These are phyloP conservation scores for Microtus pennsylvanicus DNA, from an alignment of 2,113 vertebrate species.

Conservation along the genomic window DNA sequence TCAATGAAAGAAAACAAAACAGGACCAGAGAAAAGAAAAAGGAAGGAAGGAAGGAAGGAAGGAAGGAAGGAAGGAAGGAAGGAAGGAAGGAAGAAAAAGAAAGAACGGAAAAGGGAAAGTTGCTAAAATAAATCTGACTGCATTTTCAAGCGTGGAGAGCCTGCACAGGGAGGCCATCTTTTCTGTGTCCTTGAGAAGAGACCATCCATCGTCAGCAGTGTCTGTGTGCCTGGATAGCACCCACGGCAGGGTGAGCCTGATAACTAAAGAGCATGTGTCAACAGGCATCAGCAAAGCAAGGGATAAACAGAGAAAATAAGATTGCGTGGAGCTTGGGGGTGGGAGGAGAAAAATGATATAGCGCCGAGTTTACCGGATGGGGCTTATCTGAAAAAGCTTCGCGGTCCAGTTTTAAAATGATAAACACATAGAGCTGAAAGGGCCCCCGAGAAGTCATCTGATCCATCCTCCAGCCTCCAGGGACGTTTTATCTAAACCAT, in stretches of 20 bases:
- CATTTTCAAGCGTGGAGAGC: neutral
- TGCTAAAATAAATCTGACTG: neutral
- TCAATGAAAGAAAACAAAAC: neutral
- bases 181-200: slow-evolving; percentile 41
- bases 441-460: slow-evolving; percentile 69
- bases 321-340: neutral
- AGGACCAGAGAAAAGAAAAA: neutral
- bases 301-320: slow-evolving; percentile 59
- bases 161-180: neutral
- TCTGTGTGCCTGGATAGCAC: neutral
- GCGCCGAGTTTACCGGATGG: slow-evolving; percentile 53
- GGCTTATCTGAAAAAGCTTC: slow-evolving; percentile 58
- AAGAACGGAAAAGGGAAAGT: neutral
- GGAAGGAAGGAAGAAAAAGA: neutral
- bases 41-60: neutral
- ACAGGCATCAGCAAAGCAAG: slow-evolving; percentile 58
- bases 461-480: slow-evolving; percentile 66
- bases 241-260: neutral
- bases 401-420: slow-evolving; percentile 79
- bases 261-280: slow-evolving; percentile 44
- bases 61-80: too few species aligned
- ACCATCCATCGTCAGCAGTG: slow-evolving; percentile 17
- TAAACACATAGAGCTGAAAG: slow-evolving; percentile 76
- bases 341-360: slow-evolving; percentile 60
- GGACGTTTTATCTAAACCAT: slow-evolving; percentile 81